Evolutionary conservation across 1,140 invertebrate species (phyloP).

Genomic region (Dreissena polymorpha): DNA sequence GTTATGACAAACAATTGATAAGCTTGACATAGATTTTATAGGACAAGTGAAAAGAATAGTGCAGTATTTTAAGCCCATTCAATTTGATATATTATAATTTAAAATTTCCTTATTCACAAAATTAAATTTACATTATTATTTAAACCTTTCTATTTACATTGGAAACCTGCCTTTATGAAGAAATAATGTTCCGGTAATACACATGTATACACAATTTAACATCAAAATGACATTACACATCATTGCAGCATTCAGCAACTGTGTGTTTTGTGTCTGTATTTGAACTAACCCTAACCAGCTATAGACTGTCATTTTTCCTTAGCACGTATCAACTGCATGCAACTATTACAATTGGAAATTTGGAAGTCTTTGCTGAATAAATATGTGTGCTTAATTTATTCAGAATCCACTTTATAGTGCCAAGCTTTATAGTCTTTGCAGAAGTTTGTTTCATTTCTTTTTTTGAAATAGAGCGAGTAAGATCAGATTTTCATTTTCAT

Average conservation of each 20-base stretch:
- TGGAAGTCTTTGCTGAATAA: slow-evolving; percentile 32
- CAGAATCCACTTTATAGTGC: too few relatives aligned
- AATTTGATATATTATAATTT: neutral
- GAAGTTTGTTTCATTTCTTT: too few relatives aligned
- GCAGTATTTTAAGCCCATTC: slow-evolving; percentile 4
- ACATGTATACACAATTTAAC: too few relatives aligned
- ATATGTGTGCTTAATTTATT: neutral
- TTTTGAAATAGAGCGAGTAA: too few relatives aligned
- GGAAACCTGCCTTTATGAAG: neutral
- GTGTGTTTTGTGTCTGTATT: neutral
- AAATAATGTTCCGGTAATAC: too few relatives aligned
- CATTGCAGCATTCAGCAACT: too few relatives aligned
- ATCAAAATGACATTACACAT: too few relatives aligned
- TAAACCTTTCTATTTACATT: neutral
- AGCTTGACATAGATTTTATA: neutral
- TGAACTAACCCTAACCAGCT: neutral
- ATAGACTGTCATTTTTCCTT: slow-evolving; percentile 27
- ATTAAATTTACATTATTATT: neutral
- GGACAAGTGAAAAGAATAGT: too few relatives aligned
- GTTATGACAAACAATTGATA: neutral
- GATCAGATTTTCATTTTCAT: too few relatives aligned
- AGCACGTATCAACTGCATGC: neutral
- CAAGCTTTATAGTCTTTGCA: too few relatives aligned
- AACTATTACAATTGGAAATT: slow-evolving; percentile 15
- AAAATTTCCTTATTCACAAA: neutral